Base-by-base conservation (phyloP, 2,113 vertebrate genomes). In the Manacus vitellinus region DNA sequence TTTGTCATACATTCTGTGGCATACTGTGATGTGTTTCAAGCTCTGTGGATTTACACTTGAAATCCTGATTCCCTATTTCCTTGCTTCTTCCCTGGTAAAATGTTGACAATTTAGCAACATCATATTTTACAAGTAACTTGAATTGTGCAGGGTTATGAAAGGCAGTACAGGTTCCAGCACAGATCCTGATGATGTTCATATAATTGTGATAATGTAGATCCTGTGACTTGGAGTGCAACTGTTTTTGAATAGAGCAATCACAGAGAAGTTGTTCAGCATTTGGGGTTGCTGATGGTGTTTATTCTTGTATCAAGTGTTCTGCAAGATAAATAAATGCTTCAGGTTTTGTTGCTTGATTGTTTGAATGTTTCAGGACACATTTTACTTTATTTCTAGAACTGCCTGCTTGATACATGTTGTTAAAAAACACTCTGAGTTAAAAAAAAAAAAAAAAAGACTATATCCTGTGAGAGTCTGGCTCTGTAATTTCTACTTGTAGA, bases 171-270 rank as follows among this genome's bases (percentile, higher is more conserved):
- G 4, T 74, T 81, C 70, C 1, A 0, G 27, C 51, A 22, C 5
- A 46, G n/a, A 21, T 37, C 16, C 14, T 52, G 12, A 2, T 28
- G 13, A 39, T 54, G 9, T 30, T 58, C 43, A 31, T 23, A 25
- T 12, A 80, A 15, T 24, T 4, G 18, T 21, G 15, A 70, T 24
- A 58, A 41, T 28, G 21, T 14, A 68, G 10, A 8, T 25, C 11
- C 33, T 63, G 47, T 65, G 58, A 63, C 33, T 55, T 46, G 47
- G 13, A 46, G 17, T 39, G n/a, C 11, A 70, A 58, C 7, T 27
- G 3, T 8, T 67, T 55, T 22, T 54, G 5, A 41, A 14, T 28
- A 21, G 0, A 55, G 13, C 10, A 37, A 8, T 49, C 0, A 2
- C 10, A n/a, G 11, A 43, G 44, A 41, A 52, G 14, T 9, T 74